Evolutionary conservation across 2,797 vertebrate genomes (phyloP).

Genomic region (Parauchenoglanis ngamensis): DNA sequence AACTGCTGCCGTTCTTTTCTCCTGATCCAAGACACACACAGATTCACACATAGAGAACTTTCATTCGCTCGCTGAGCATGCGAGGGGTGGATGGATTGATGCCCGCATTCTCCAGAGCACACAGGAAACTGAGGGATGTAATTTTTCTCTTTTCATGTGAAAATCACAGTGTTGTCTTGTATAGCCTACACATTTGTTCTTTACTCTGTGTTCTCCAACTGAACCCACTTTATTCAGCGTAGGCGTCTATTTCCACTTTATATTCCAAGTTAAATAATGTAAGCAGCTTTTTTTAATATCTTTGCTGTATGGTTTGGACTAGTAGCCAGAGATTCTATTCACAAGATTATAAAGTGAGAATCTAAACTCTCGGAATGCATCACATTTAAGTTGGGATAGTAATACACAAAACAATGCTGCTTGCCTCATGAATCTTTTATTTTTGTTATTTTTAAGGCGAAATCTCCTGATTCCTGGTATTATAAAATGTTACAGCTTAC

Average conservation of each 20-base stretch:
- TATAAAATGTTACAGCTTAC: background rate
- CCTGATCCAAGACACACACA: constrained; percentile 24
- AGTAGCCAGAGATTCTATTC: constrained; percentile 28
- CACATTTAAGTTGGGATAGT: background rate
- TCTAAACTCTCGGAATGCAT: constrained; percentile 29
- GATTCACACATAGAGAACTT: constrained; percentile 32
- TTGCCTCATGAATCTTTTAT: background rate
- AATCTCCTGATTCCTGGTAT: background rate
- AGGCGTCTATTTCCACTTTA: constrained; percentile 48
- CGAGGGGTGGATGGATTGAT: background rate
- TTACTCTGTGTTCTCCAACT: constrained; percentile 15
- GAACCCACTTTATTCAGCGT: constrained; percentile 33
- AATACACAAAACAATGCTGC: background rate
- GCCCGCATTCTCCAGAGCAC: constrained; percentile 2
- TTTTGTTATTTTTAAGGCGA: background rate
- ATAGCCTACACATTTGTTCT: background rate
- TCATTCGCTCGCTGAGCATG: background rate
- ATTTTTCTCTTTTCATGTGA: constrained; percentile 12
- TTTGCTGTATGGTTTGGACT: constrained; percentile 42
- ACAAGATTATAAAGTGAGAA: constrained; percentile 35
- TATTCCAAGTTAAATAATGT: constrained; percentile 55
- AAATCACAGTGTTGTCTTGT: constrained; percentile 10
- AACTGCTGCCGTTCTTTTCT: constrained; percentile 44
- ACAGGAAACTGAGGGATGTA: constrained; percentile 8
- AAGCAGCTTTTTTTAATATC: constrained; percentile 47